Conservation (phyloP, 2,797 vertebrate species). For the Kryptolebias ocellatus region DNA sequence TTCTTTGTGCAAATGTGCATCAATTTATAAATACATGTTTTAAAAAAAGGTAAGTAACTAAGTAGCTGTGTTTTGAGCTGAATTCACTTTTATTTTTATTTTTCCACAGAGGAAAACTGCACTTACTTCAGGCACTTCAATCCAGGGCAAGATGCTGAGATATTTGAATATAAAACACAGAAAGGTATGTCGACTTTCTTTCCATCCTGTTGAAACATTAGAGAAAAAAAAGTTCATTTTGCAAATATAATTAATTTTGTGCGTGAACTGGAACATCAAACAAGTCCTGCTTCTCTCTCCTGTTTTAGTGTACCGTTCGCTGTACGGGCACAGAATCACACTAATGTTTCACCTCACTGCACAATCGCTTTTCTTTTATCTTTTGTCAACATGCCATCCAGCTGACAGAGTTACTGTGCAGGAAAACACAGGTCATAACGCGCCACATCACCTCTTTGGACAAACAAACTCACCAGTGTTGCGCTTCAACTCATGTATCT, state of each 20-base stretch:
- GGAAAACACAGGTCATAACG: not conserved
- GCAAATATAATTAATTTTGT: constrained; percentile 13
- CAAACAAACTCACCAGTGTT: not conserved
- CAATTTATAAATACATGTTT: not conserved
- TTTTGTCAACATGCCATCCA: not conserved
- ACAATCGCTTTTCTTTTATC: not conserved
- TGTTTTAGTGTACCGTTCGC: constrained; percentile 13
- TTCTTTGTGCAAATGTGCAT: not conserved
- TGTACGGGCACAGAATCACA: constrained; percentile 11
- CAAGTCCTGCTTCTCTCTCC: constrained; percentile 1
- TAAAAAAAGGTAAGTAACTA: not conserved
- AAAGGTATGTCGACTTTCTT: constrained; percentile 84
- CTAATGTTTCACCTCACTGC: constrained; percentile 19
- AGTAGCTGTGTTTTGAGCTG: constrained; percentile 11
- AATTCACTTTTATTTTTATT: constrained; percentile 9
- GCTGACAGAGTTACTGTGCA: not conserved
- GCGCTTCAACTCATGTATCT: not conserved
- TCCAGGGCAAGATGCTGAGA: constrained; percentile 89
- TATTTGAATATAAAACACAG: constrained; percentile 96
- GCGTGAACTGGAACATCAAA: constrained; percentile 31
- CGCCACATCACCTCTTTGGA: not conserved
- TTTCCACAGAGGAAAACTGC: constrained; percentile 89
- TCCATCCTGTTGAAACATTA: not conserved
- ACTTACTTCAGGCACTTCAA: constrained; percentile 98
- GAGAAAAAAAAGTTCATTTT: not conserved